Evolutionary conservation across 2,888 invertebrate species (phyloP).

Genomic region (Chloroclystis v-ata): DNA sequence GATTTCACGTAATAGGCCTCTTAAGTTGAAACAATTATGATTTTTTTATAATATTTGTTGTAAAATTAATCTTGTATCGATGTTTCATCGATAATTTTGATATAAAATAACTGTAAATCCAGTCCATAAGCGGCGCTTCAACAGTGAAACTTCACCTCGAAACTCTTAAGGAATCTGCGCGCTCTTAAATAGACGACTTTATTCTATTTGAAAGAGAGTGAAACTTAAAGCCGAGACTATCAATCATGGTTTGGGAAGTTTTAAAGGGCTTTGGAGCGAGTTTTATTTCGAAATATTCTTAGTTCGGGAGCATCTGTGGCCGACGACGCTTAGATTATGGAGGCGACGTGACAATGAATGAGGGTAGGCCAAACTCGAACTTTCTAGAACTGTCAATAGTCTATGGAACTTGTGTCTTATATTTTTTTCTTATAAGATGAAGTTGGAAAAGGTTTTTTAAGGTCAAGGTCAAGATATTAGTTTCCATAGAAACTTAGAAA

Average conservation of each 20-base stretch:
- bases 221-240: constrained; percentile 17
- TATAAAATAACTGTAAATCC: too few species aligned
- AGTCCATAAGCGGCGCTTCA: too few species aligned
- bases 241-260: constrained; percentile 22
- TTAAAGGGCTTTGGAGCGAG: constrained; percentile 15
- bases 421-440: neutral
- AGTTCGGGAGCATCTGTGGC: constrained; percentile 10
- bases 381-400: neutral
- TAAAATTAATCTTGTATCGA: too few species aligned
- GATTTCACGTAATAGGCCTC: too few species aligned
- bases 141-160: neutral
- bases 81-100: too few species aligned
- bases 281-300: constrained; percentile 12
- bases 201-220: constrained; percentile 12
- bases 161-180: neutral
- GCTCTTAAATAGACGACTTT: constrained; percentile 1
- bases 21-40: too few species aligned
- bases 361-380: neutral
- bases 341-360: neutral
- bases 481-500: too few species aligned
- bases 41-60: too few species aligned
- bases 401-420: neutral
- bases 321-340: neutral
- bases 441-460: neutral
- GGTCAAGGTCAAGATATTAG: too few species aligned